A percentile compares a stretch with the other conserved stretches of the same genome.
Evolutionary conservation across 2,888 invertebrate species (phyloP).

Genomic region (Leptinotarsa haldemani): DNA sequence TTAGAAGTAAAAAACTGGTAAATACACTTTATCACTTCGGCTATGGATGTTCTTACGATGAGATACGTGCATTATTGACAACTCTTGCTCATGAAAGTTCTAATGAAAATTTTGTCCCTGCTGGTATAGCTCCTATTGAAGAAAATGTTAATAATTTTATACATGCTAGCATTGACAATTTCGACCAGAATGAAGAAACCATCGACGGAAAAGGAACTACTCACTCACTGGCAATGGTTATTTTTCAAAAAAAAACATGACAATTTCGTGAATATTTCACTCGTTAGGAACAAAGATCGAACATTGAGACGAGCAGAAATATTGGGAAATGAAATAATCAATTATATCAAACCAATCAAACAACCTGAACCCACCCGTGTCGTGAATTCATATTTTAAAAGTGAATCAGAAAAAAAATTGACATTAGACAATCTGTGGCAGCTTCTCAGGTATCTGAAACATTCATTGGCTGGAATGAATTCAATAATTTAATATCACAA

Average conservation of each 20-base stretch:
- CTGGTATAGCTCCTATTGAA: slow-evolving; percentile 11
- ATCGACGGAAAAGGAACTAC: slow-evolving; percentile 24
- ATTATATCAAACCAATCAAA: slow-evolving; percentile 19
- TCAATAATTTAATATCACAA: slow-evolving; percentile 9
- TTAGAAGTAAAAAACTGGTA: slow-evolving; percentile 8
- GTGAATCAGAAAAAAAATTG: slow-evolving; percentile 9
- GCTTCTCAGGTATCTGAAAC: slow-evolving; percentile 9
- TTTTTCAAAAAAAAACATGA: slow-evolving; percentile 26
- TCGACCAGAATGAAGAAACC: slow-evolving; percentile 27
- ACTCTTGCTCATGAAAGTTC: slow-evolving; percentile 8
- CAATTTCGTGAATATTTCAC: slow-evolving; percentile 21
- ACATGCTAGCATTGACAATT: slow-evolving; percentile 30
- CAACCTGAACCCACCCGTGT: slow-evolving; percentile 3
- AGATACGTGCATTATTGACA: slow-evolving; percentile 7
- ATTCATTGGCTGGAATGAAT: slow-evolving; percentile 9
- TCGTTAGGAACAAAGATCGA: slow-evolving; percentile 18
- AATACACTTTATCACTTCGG: slow-evolving; percentile 7
- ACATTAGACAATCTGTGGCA: slow-evolving; percentile 6
- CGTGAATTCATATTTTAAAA: slow-evolving; percentile 5
- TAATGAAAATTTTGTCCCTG: slow-evolving; percentile 15
- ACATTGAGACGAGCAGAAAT: slow-evolving; percentile 18
- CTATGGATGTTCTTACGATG: slow-evolving; percentile 6
- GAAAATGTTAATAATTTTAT: slow-evolving; percentile 23
- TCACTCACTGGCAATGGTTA: slow-evolving; percentile 28
- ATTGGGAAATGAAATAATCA: slow-evolving; percentile 19